These are phyloP conservation scores for Apocrypta bakeri DNA, from an alignment of 1,140 invertebrate genomes.

Conservation along the genomic window DNA sequence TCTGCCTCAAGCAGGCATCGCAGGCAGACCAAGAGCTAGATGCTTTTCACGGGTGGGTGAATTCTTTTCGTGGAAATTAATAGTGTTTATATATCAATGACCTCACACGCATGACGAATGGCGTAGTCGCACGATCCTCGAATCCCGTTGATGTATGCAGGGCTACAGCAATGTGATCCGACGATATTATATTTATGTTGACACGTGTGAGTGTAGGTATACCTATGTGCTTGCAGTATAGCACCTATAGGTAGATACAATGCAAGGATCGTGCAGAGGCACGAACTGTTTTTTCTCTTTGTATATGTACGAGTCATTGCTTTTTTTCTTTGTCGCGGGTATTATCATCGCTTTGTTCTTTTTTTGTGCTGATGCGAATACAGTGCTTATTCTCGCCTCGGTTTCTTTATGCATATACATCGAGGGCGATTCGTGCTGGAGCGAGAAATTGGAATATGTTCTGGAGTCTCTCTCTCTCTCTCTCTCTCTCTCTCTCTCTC, in stretches of 20 bases:
- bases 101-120: constrained; percentile 58
- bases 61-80: constrained; percentile 70
- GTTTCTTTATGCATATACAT: not conserved
- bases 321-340: constrained; percentile 8
- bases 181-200: not conserved
- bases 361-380: not conserved
- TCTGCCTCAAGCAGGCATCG: constrained; percentile 44
- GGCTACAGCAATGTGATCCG: constrained; percentile 47
- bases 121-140: constrained; percentile 27
- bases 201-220: not conserved
- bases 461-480: too few relatives aligned
- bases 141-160: constrained; percentile 60
- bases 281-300: constrained; percentile 20
- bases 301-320: not conserved
- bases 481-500: too few relatives aligned
- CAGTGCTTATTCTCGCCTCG: not conserved
- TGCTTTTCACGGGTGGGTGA: constrained; percentile 68
- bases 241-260: not conserved
- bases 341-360: constrained; percentile 6
- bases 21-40: not conserved
- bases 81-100: constrained; percentile 65
- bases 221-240: not conserved
- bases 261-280: constrained; percentile 41
- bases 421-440: not conserved
- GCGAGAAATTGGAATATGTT: constrained; percentile 43